Evolutionary conservation across 2,888 invertebrate genomes (phyloP).

Genomic region (Omphaloscelis lunosa): DNA sequence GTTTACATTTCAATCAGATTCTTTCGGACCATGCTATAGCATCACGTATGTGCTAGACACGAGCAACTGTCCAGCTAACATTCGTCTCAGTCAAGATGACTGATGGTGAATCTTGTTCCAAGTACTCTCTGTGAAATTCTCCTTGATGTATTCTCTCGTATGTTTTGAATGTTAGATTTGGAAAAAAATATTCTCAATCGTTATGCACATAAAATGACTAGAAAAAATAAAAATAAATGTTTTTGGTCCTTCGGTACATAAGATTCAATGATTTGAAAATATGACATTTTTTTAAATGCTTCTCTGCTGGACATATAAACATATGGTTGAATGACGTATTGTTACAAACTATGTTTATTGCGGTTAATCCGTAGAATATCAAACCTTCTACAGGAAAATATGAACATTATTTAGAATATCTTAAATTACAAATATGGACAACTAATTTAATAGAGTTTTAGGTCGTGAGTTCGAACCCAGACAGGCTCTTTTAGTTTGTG

Average conservation of each 20-base stretch:
- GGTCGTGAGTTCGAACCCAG: too few relatives aligned
- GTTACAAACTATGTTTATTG: not conserved
- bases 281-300: too few relatives aligned
- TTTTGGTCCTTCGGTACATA: not conserved
- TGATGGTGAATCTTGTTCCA: slow-evolving; percentile 5
- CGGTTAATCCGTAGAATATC: not conserved
- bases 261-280: too few relatives aligned
- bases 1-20: not conserved
- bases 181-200: not conserved
- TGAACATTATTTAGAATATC: not conserved
- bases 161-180: not conserved
- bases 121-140: not conserved
- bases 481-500: too few relatives aligned
- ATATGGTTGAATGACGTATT: not conserved
- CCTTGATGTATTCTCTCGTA: not conserved
- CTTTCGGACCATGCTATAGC: not conserved
- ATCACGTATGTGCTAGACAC: not conserved
- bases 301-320: too few relatives aligned
- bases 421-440: not conserved
- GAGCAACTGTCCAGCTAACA: not conserved
- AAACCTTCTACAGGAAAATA: not conserved
- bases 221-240: too few relatives aligned
- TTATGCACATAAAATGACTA: too few relatives aligned
- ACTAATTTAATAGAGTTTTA: too few relatives aligned
- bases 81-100: slow-evolving; percentile 20